Evolutionary conservation across 2,888 invertebrate genomes (phyloP).

Genomic region (Deladenus siricidicola): DNA sequence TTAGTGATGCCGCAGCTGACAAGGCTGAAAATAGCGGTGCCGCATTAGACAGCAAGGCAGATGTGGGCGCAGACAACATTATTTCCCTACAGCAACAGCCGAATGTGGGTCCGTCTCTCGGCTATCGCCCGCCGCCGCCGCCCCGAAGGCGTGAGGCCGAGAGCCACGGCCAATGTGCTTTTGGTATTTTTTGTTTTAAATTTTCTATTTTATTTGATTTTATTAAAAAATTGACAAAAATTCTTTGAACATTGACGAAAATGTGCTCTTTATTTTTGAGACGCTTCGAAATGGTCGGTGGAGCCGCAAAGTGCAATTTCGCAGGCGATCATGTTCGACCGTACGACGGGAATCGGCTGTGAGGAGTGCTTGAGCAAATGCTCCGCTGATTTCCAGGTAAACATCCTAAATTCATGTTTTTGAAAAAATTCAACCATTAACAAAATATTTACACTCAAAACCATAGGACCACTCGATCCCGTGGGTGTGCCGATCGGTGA

Average conservation of each 20-base stretch:
- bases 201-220: neutral
- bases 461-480: conserved; percentile 21
- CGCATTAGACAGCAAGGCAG: neutral
- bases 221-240: neutral
- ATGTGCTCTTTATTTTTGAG: conserved; percentile 4
- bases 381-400: conserved; percentile 17
- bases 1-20: neutral
- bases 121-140: conserved; percentile 32
- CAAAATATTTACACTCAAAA: neutral
- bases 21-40: neutral
- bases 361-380: conserved; percentile 32
- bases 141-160: conserved; percentile 24
- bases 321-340: conserved; percentile 38
- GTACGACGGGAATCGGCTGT: conserved; percentile 30
- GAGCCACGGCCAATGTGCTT: conserved; percentile 26
- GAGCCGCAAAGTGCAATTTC: conserved; percentile 33
- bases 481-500: conserved; percentile 40
- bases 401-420: neutral
- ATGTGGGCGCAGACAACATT: neutral
- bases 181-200: conserved; percentile 21
- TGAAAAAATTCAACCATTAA: neutral
- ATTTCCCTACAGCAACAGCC: neutral
- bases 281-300: conserved; percentile 22
- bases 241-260: neutral
- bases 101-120: conserved; percentile 17